Evolutionary conservation across 2,113 vertebrate genomes (phyloP), one percentile per base, ranked within the genome.

Genomic region (Antechinus flavipes): DNA sequence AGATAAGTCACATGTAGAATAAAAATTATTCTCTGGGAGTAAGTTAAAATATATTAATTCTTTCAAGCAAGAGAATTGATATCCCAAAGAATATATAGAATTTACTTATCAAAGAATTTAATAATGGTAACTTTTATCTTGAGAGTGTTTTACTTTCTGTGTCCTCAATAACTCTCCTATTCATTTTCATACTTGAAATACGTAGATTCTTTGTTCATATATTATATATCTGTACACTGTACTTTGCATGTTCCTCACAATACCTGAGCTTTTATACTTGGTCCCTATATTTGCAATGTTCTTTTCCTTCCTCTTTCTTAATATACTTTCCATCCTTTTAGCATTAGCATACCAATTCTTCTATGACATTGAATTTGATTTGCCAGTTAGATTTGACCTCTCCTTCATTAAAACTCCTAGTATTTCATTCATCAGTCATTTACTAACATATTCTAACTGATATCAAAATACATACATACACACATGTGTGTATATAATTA

Each of bases 1-100:
- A 89, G 16, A 91, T 54, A 8, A 94, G 89, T 90, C 76, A 55
- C 22, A 84, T 7, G 22, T 42, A 90, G 1, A 14, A 54, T 95
- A 56, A 92, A 96, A 91, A 93, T 91, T 94, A 92, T 76, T 93
- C 42, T 91, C 1, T 93, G 42, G 49, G 1, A 90, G 5, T 55
- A 52, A 50, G 4, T 91, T 52, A 35, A 24, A 54, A 22, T 61
- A 84, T 93, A 91, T 90, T 90, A 90, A 52, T 46, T 93, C n/a
- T 91, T 95, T 96, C 42, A 90, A 6, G 1, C 27, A 92, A 92
- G 47, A 35, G 25, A 92, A 55, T 89, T 54, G 76, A 61, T 96
- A 42, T 52, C 93, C 27, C 54, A 2, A 42, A 96, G 22, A 10
- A 52, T 52, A 52, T 52, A 9, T 10, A 52, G 50, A 11, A 52